Evolutionary conservation across 1,140 invertebrate genomes (phyloP).

Genomic region (Ridgeia piscesae): DNA sequence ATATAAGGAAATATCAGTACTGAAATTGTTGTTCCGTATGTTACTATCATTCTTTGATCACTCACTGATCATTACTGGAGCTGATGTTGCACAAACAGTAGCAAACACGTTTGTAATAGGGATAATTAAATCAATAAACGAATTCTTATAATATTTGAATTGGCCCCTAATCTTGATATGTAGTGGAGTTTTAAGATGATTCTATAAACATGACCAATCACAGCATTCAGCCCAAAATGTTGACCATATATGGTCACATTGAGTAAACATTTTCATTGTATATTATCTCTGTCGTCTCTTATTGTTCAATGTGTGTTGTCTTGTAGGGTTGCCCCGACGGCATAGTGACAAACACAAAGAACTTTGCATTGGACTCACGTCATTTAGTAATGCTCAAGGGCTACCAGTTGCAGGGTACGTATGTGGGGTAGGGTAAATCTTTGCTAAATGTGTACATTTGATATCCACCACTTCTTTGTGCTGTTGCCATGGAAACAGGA

Average conservation of each 20-base stretch:
- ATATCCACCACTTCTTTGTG: neutral
- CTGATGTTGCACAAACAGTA: too few relatives aligned
- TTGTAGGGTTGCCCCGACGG: constrained; percentile 43
- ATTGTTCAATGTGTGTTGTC: too few relatives aligned
- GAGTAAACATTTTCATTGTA: too few relatives aligned
- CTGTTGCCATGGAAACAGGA: neutral
- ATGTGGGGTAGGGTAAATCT: neutral
- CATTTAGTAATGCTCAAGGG: constrained; percentile 81
- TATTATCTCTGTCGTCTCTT: too few relatives aligned
- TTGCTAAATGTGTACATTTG: neutral
- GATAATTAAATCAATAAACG: too few relatives aligned
- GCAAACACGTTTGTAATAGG: too few relatives aligned
- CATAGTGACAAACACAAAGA: constrained; percentile 78
- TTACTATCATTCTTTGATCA: neutral
- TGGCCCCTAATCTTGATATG: too few relatives aligned
- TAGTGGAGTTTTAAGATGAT: neutral
- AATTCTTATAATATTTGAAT: too few relatives aligned
- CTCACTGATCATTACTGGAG: too few relatives aligned
- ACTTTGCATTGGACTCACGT: constrained; percentile 84
- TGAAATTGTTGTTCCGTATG: neutral
- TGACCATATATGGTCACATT: neutral
- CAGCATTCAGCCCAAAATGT: neutral
- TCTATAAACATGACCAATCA: neutral
- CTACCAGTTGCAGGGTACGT: constrained; percentile 59
- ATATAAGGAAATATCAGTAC: neutral